Evolutionary conservation across 2,797 vertebrate genomes (phyloP).

Genomic region (Gallinago solitaria): DNA sequence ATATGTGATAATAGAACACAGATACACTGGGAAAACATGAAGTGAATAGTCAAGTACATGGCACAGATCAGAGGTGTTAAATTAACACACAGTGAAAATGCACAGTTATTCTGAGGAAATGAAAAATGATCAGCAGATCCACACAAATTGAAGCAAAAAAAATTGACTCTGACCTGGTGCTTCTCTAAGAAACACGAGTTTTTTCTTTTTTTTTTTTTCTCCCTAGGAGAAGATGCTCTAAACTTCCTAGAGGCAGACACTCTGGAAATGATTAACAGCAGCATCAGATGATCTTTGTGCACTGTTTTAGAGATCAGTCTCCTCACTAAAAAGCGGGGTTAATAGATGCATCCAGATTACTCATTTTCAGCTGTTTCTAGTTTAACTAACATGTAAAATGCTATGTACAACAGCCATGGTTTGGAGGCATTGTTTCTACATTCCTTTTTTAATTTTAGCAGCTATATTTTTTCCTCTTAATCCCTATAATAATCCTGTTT

Average conservation of each 20-base stretch:
- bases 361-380: constrained; percentile 66
- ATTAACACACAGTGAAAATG: not conserved
- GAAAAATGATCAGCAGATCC: not conserved
- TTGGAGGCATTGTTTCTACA: constrained; percentile 61
- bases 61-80: not conserved
- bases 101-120: not conserved
- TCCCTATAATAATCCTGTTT: constrained; percentile 58
- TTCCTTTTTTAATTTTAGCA: constrained; percentile 46
- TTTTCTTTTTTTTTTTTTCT: not conserved
- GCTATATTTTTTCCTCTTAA: constrained; percentile 57
- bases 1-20: not conserved
- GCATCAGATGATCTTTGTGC: constrained; percentile 9
- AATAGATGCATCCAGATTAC: constrained; percentile 52
- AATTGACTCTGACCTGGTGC: not conserved
- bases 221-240: not conserved
- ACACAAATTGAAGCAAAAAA: not conserved
- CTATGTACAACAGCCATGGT: constrained; percentile 32
- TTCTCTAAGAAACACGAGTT: not conserved
- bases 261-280: constrained; percentile 9
- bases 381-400: constrained; percentile 57
- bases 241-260: not conserved
- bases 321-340: constrained; percentile 1
- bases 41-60: not conserved
- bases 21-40: not conserved
- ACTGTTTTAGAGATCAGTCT: constrained; percentile 10